Evolutionary conservation across 2,113 vertebrate genomes (phyloP).

Genomic region (Cynoglossus semilaevis): DNA sequence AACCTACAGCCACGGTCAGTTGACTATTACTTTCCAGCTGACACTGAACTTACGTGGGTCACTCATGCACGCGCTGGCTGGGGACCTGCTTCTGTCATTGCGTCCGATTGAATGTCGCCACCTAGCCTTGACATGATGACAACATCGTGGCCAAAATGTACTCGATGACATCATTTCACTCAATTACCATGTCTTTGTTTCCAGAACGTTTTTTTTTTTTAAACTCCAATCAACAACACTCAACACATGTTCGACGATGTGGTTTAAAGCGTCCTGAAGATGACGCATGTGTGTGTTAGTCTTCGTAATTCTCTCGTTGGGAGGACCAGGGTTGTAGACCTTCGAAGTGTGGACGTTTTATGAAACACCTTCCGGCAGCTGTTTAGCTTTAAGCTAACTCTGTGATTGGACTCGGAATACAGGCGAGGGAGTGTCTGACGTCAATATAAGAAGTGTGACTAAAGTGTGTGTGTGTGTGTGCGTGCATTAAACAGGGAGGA

Average conservation of each 20-base stretch:
- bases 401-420: background rate
- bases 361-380: background rate
- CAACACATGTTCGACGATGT: background rate
- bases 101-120: too few relatives aligned
- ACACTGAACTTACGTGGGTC: too few relatives aligned
- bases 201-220: background rate
- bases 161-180: background rate
- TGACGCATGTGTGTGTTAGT: background rate
- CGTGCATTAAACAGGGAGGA: conserved; percentile 33
- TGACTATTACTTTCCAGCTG: too few relatives aligned
- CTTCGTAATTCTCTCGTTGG: background rate
- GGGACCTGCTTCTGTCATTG: too few relatives aligned
- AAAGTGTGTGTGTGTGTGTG: conserved; percentile 15
- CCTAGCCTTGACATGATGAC: too few relatives aligned
- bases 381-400: background rate
- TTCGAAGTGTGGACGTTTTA: background rate
- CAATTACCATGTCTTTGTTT: background rate
- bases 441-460: conserved; percentile 9
- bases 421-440: background rate
- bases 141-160: too few relatives aligned
- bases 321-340: background rate
- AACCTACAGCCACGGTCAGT: too few relatives aligned
- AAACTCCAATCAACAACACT: background rate
- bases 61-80: too few relatives aligned
- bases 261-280: too few relatives aligned